phyloP scores from a whole-genome alignment of 2,888 invertebrate species.

The Sepioteuthis lessoniana region DNA sequence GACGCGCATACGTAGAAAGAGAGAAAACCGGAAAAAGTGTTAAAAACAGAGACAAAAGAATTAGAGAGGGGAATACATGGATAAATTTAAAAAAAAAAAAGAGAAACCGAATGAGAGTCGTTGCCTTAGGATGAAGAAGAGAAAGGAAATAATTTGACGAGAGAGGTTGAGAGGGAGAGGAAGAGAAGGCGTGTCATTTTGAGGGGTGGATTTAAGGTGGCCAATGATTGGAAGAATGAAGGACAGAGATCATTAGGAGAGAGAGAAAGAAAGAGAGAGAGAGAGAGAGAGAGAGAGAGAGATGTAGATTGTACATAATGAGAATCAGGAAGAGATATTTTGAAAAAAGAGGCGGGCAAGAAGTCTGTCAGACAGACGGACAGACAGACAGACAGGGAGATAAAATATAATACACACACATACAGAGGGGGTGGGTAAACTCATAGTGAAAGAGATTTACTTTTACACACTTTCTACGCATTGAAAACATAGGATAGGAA shows the following conservation, averaged over 20 bases:
- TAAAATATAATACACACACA: no score
- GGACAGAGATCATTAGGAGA: not conserved
- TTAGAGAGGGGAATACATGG: not conserved
- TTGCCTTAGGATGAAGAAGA: not conserved
- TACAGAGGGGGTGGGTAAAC: no score
- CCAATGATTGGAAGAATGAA: not conserved
- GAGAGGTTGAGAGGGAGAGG: not conserved
- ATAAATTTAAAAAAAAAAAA: not conserved
- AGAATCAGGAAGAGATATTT: not conserved
- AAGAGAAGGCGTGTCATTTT: not conserved
- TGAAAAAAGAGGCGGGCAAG: not conserved
- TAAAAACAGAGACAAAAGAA: not conserved
- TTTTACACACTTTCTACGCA: no score
- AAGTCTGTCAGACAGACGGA: not conserved
- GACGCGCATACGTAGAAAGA: not conserved
- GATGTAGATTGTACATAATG: not conserved
- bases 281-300: not conserved
- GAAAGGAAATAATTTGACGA: not conserved
- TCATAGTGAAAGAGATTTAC: no score
- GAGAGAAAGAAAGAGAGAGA: no score
- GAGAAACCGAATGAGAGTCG: not conserved
- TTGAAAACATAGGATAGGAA: no score
- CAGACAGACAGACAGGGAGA: not conserved
- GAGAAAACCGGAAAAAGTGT: not conserved
- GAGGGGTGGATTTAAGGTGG: not conserved